Evolutionary conservation across 2,113 vertebrate species (phyloP), one percentile per base, ranked within the genome.

Genomic region (Canis aureus): DNA sequence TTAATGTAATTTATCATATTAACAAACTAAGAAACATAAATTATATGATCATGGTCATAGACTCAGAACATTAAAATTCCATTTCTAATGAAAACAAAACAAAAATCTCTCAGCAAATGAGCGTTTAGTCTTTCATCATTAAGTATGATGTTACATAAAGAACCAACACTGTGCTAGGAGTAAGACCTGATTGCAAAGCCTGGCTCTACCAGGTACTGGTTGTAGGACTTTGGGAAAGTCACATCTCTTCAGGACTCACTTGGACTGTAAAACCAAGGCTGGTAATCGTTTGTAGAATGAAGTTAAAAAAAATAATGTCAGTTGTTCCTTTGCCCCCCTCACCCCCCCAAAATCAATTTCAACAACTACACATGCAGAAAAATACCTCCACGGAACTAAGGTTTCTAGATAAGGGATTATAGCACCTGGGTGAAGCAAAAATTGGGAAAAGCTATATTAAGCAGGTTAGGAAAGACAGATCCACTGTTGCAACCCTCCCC

Each of bases 21-120:
- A 69, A 62, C 60, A 78, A 90, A 93, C 67, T 82, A 67, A 57
- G 71, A n/a, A 57, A 79, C 43, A 53, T 17, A 81, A 85, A 85
- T 55, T 43, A n/a, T 25, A 66, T 13, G 55, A 76, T 87, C 64
- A 81, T 64, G 62, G 55, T 38, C 66, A 93, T 15, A 64, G 66
- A 62, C 29, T 81, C 60, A 83, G 76, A 69, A 76, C 53, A 96
- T 62, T 78, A n/a, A 88, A 86, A 11, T 73, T 27, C 3, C 51
- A 62, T 43, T 96, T 67, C 76, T 57, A 88, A 82, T 64, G 49
- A 87, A 88, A 88, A 78, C 43, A 82, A 17, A 71, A 88, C 29
- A 15, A 51, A 91, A 67, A 32, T 27, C 38, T 78, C 43, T 49
- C 79, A 25, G 23, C 35, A 81, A 92, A 53, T 27, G 11, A 66